These are phyloP conservation scores for Watsonalla cultraria DNA, from an alignment of 2,888 invertebrate species.

Conservation along the genomic window DNA sequence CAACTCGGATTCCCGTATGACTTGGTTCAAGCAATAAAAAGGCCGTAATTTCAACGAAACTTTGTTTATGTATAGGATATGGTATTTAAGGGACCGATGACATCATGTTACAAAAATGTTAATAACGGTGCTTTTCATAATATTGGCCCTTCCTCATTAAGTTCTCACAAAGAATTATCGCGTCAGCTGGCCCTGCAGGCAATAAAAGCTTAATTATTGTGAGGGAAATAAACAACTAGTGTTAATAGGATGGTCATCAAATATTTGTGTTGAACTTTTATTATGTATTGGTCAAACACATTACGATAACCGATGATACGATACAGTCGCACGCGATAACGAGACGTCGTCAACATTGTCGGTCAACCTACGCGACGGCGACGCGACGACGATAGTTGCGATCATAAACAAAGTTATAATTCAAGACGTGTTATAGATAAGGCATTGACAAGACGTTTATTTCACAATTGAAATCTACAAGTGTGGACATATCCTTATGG, in stretches of 20 bases:
- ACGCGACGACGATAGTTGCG: constrained; percentile 13
- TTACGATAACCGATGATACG: constrained; percentile 20
- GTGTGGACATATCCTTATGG: not conserved
- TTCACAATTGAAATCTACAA: constrained; percentile 28
- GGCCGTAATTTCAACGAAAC: too few species aligned
- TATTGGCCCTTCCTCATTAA: not conserved
- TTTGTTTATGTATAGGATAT: too few species aligned
- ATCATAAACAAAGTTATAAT: constrained; percentile 42
- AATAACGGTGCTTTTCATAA: not conserved
- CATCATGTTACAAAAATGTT: not conserved
- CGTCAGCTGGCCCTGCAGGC: not conserved
- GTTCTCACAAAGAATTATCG: not conserved
- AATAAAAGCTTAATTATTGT: not conserved
- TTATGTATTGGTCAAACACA: constrained; percentile 4
- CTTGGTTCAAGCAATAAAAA: too few species aligned
- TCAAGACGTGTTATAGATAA: constrained; percentile 31
- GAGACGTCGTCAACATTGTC: constrained; percentile 9
- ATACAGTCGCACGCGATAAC: constrained; percentile 37
- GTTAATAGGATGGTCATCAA: too few species aligned
- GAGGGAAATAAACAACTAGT: not conserved
- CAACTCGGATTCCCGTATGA: not conserved
- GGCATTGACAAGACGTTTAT: constrained; percentile 20
- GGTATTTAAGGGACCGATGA: not conserved
- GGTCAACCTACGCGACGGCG: constrained; percentile 17
- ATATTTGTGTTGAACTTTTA: not conserved